A percentile compares a stretch with the other conserved stretches of the same genome.
These are phyloP conservation scores for Dromococcyx pavoninus DNA, from an alignment of 2,797 vertebrate genomes.

Conservation along the genomic window DNA sequence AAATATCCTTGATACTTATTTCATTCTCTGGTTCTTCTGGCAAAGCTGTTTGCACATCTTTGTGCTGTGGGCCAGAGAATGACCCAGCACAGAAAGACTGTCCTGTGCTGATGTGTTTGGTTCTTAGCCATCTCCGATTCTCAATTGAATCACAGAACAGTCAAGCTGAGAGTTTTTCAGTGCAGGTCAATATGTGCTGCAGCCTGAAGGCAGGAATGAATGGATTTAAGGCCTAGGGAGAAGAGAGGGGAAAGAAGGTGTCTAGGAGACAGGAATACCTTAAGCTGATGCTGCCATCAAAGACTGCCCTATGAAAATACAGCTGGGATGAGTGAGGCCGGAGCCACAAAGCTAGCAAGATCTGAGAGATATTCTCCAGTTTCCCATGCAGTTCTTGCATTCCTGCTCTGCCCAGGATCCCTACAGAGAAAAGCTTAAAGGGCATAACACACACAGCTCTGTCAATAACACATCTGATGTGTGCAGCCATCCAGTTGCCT, in stretches of 20 bases:
- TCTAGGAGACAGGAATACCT: neutral
- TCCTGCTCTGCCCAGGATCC: neutral
- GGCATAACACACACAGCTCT: neutral
- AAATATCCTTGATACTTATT: neutral
- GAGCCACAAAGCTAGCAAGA: neutral
- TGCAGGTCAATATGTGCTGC: neutral
- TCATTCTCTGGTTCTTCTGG: neutral
- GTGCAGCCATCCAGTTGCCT: neutral
- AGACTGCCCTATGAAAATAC: neutral
- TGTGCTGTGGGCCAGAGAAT: neutral
- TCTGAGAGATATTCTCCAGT: neutral
- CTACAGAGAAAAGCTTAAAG: neutral
- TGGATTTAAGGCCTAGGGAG: neutral
- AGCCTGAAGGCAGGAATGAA: neutral
- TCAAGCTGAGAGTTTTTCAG: neutral
- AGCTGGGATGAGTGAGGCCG: neutral
- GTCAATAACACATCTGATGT: conserved; percentile 8
- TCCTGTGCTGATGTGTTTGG: neutral
- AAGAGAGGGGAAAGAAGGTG: neutral
- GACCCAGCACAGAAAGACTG: neutral
- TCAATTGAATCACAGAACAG: neutral
- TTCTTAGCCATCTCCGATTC: neutral
- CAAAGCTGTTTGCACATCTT: neutral
- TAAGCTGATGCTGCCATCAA: neutral
- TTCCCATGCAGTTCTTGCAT: neutral